A percentile compares a stretch with the other conserved stretches of the same genome.
phyloP scores from a whole-genome alignment of 2,797 vertebrate species.

The Prionace glauca region DNA sequence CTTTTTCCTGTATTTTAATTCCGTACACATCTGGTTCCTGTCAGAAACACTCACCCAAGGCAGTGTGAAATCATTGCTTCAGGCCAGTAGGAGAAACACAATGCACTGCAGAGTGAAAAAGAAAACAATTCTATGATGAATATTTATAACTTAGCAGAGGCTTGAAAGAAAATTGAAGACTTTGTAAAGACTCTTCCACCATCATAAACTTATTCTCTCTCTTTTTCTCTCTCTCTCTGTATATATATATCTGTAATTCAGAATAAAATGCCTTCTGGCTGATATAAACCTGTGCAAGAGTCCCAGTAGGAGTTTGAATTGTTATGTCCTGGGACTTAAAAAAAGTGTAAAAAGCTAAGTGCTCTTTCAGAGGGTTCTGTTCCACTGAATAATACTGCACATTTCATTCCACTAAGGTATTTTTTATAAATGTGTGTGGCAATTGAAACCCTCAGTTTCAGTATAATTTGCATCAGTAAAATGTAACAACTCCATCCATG shows the following conservation, averaged over 20 bases:
- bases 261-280: slow-evolving; percentile 22
- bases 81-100: slow-evolving; percentile 32
- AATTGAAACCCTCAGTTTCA: not conserved
- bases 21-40: slow-evolving; percentile 31
- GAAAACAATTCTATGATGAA: slow-evolving; percentile 21
- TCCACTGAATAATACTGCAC: not conserved
- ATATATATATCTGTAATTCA: slow-evolving; percentile 3
- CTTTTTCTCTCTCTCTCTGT: not conserved
- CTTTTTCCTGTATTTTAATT: slow-evolving; percentile 20
- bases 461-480: not conserved
- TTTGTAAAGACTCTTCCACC: not conserved
- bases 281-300: not conserved
- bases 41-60: slow-evolving; percentile 36
- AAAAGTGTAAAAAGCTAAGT: not conserved
- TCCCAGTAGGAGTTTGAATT: slow-evolving; percentile 12
- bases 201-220: not conserved
- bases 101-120: not conserved
- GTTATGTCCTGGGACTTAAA: not conserved
- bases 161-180: slow-evolving; percentile 30
- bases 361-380: not conserved
- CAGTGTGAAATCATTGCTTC: slow-evolving; percentile 36
- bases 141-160: slow-evolving; percentile 4
- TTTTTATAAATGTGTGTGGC: not conserved
- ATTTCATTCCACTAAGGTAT: not conserved
- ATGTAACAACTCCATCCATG: not conserved